These are phyloP conservation scores for Symphodus melops DNA, from an alignment of 2,113 vertebrate genomes.

Conservation along the genomic window DNA sequence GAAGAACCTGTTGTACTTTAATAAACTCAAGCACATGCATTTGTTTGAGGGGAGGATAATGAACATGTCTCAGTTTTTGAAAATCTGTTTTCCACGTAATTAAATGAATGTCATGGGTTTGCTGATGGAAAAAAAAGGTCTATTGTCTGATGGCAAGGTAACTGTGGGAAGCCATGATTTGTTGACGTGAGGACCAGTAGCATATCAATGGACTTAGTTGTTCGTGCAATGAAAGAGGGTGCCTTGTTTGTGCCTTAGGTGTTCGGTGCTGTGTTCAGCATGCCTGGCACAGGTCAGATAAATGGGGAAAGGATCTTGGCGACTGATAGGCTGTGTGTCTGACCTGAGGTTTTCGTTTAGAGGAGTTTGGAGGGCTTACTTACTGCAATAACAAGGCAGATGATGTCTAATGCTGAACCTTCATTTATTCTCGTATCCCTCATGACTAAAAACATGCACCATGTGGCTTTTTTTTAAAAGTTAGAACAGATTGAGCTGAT, in stretches of 20 bases:
- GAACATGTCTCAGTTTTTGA: constrained; percentile 5
- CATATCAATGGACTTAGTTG: constrained; percentile 70
- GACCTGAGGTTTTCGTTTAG: constrained; percentile 22
- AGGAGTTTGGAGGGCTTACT: constrained; percentile 10
- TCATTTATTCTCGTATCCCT: constrained; percentile 18
- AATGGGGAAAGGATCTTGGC: constrained; percentile 8
- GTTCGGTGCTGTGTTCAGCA: constrained; percentile 33
- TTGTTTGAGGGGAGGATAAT: constrained; percentile 8
- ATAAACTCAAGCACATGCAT: not conserved
- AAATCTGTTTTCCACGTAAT: constrained; percentile 37
- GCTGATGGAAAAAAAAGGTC: constrained; percentile 43
- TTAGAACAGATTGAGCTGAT: constrained; percentile 17
- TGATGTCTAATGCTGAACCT: not conserved
- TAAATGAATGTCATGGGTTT: constrained; percentile 56
- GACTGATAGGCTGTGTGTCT: constrained; percentile 25
- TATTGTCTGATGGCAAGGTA: constrained; percentile 69
- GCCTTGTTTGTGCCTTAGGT: constrained; percentile 69
- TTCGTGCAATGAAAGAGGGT: constrained; percentile 66
- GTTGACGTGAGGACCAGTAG: constrained; percentile 55
- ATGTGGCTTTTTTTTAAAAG: constrained; percentile 32
- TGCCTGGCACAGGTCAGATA: constrained; percentile 30
- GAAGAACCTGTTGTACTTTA: constrained; percentile 20
- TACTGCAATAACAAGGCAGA: constrained; percentile 27
- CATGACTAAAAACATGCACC: constrained; percentile 41
- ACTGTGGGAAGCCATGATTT: constrained; percentile 59